Conservation (phyloP, 2,888 invertebrate genomes). For the Drosophila histrio region DNA sequence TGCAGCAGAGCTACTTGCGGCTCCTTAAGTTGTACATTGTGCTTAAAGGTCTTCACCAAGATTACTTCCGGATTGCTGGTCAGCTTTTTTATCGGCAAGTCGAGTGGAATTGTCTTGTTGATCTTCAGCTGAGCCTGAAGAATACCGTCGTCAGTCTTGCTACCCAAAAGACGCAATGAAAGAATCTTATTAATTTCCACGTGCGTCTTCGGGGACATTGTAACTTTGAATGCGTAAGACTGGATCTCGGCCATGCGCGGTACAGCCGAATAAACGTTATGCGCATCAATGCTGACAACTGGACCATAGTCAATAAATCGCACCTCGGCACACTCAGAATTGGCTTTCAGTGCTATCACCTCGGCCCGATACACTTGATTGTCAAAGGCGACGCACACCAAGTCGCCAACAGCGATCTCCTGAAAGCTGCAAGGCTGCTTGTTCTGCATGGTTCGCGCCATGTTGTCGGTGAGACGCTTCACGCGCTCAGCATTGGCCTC, state of each 20-base stretch:
- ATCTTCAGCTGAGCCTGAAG: slow-evolving; percentile 39
- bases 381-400: slow-evolving; percentile 28
- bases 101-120: slow-evolving; percentile 27
- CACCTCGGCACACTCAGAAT: slow-evolving; percentile 5
- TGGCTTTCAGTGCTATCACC: slow-evolving; percentile 8
- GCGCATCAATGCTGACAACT: neutral
- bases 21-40: neutral
- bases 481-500: slow-evolving; percentile 13
- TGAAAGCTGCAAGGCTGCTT: slow-evolving; percentile 6
- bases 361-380: slow-evolving; percentile 32
- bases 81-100: slow-evolving; percentile 45
- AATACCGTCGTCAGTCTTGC: slow-evolving; percentile 32
- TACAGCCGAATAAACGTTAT: slow-evolving; percentile 30
- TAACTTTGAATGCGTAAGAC: slow-evolving; percentile 40
- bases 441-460: slow-evolving; percentile 3
- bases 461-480: slow-evolving; percentile 6
- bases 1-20: slow-evolving; percentile 42
- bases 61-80: slow-evolving; percentile 24
- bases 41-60: slow-evolving; percentile 23
- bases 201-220: slow-evolving; percentile 10
- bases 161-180: slow-evolving; percentile 35
- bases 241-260: slow-evolving; percentile 25
- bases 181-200: slow-evolving; percentile 34
- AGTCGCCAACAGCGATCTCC: slow-evolving; percentile 14
- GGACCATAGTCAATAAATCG: slow-evolving; percentile 52